phyloP scores from a whole-genome alignment of 35 echinoderm and acorn worm genomes.

The Apostichopus californicus region DNA sequence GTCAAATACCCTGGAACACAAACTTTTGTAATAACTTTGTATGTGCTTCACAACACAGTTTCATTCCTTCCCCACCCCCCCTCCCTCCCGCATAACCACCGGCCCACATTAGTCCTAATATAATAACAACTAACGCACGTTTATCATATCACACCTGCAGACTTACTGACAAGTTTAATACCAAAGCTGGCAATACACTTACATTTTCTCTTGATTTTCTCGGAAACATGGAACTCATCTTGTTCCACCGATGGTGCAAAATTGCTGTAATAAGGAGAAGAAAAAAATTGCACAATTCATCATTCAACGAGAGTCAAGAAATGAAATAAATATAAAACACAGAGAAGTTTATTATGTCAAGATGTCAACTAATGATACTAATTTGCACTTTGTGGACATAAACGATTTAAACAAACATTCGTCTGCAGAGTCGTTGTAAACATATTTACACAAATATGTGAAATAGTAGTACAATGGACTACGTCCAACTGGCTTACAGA shows the following conservation, averaged over 20 bases:
- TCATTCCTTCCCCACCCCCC: too few relatives aligned
- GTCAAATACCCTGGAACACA: too few relatives aligned
- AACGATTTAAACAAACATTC: neutral
- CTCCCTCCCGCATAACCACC: too few relatives aligned
- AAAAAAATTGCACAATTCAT: neutral
- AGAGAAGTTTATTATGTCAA: too few relatives aligned
- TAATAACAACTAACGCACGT: too few relatives aligned
- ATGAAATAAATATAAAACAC: neutral
- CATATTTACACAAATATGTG: neutral
- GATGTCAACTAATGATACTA: neutral
- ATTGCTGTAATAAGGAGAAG: conserved; percentile 64
- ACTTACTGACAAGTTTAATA: too few relatives aligned
- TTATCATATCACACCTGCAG: too few relatives aligned
- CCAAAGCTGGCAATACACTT: conserved; percentile 33
- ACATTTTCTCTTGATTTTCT: conserved; percentile 94
- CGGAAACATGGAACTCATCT: conserved; percentile 94
- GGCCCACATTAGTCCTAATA: too few relatives aligned
- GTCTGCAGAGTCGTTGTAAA: neutral
- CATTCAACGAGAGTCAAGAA: neutral
- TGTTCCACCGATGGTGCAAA: conserved; percentile 78
- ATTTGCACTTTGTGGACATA: neutral
- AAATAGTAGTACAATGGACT: too few relatives aligned
- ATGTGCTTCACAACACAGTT: too few relatives aligned
- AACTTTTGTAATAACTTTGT: too few relatives aligned
- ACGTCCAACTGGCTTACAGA: too few relatives aligned